These are phyloP conservation scores for Drosophila putrida DNA, from an alignment of 2,888 invertebrate genomes.

Conservation along the genomic window DNA sequence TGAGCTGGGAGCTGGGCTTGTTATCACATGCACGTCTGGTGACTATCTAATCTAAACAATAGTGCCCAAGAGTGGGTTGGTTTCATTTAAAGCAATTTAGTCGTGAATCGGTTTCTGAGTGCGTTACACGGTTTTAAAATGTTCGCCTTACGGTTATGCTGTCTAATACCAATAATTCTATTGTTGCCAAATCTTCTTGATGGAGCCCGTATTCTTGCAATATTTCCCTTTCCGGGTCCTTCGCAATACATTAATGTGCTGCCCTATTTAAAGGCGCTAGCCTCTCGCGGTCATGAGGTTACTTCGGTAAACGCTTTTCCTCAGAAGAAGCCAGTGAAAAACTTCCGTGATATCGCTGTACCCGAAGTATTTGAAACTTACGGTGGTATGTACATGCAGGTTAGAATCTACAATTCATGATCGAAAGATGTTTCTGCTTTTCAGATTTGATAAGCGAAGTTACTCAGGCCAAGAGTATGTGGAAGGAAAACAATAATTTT, in stretches of 20 bases:
- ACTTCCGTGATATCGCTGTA: constrained; percentile 76
- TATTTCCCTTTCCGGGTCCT: constrained; percentile 78
- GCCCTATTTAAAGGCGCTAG: constrained; percentile 79
- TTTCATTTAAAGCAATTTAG: constrained; percentile 22
- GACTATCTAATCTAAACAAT: not conserved
- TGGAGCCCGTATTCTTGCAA: constrained; percentile 67
- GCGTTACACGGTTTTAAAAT: constrained; percentile 19
- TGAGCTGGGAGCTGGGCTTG: constrained; percentile 17
- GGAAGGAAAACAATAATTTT: constrained; percentile 53
- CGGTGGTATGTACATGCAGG: constrained; percentile 38
- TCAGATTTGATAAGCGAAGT: constrained; percentile 48
- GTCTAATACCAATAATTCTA: constrained; percentile 11
- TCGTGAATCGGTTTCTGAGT: constrained; percentile 19
- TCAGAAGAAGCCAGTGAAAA: constrained; percentile 70
- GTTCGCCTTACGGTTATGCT: constrained; percentile 33
- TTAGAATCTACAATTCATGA: too few species aligned
- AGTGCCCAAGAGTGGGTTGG: not conserved
- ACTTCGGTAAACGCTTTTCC: constrained; percentile 83
- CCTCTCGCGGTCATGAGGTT: constrained; percentile 83
- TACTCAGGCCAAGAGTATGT: constrained; percentile 20
- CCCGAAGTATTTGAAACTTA: constrained; percentile 57
- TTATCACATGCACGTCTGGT: constrained; percentile 53
- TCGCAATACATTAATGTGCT: constrained; percentile 82
- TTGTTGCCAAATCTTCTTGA: constrained; percentile 39
- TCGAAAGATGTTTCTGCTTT: not conserved